Evolutionary conservation across 2,113 vertebrate genomes (phyloP).

Genomic region (Aythya baeri): DNA sequence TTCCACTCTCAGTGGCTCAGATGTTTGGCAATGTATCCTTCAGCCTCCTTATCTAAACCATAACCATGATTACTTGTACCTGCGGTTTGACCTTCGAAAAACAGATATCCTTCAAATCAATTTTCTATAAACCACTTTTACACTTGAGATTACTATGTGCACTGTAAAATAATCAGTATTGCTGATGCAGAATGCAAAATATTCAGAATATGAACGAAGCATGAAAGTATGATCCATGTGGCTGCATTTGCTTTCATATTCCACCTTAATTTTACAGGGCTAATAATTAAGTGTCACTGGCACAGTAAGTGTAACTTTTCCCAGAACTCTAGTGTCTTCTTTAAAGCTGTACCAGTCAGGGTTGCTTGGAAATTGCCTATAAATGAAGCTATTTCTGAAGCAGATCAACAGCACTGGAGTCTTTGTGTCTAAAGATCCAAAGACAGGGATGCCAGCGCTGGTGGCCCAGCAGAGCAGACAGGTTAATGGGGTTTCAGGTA

Average conservation of each 20-base stretch:
- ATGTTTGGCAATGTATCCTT: not conserved
- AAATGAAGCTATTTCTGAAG: not conserved
- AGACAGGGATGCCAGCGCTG: not conserved
- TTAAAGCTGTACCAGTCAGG: not conserved
- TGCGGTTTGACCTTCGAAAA: not conserved
- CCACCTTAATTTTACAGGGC: not conserved
- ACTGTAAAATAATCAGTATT: slow-evolving; percentile 16
- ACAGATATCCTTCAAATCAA: not conserved
- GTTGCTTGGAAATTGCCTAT: slow-evolving; percentile 3
- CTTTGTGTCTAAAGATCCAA: not conserved
- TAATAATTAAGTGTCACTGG: slow-evolving; percentile 12
- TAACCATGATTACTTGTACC: not conserved
- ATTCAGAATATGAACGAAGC: not conserved
- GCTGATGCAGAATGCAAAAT: not conserved
- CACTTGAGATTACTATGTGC: not conserved
- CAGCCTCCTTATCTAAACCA: not conserved
- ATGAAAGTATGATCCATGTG: not conserved
- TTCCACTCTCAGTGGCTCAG: not conserved
- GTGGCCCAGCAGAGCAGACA: not conserved
- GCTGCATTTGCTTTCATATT: slow-evolving; percentile 10
- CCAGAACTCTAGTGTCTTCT: not conserved
- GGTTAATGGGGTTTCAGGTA: not conserved
- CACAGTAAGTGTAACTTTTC: not conserved
- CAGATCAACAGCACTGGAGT: not conserved
- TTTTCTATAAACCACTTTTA: slow-evolving; percentile 17